Base-by-base conservation (phyloP, 2,888 invertebrate species). In the Heliothis peltigera region DNA sequence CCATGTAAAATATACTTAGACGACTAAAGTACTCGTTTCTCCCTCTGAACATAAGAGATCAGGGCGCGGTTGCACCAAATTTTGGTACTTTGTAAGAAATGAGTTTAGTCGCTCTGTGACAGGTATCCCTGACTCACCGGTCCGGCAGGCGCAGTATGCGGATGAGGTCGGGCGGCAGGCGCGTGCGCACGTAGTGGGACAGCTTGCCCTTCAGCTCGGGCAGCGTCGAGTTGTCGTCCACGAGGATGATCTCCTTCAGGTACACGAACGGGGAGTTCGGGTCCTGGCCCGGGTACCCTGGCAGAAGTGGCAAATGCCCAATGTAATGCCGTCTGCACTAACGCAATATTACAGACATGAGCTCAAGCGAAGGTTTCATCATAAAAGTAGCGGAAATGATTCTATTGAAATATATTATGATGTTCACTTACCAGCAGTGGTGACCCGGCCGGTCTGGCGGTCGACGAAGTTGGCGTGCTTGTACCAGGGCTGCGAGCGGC, bases 171-270 rank as follows among this genome's bases (percentile, higher is more conserved):
- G 94, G 94, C 15, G 97, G 96, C 56, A 98, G 93, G 35, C 97
- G 94, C 1, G 97, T 97, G 46, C 95, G 91, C 52, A 99, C 95
- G 89, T 99, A 99, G 85, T 98, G 96, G 78, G 97, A 97, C 57
- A 99, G 94, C 81, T 97, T 97, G 63, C 96, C 97, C 84, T 96
- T 96, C 74, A 97, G 93, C 82, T 96, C 97, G 79, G 88, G 96
- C 92, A 98, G 96, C 43, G 98, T 97, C 76, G 98, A 98, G 89
- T 97, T 97, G 92, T 99, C 99, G 88, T 99, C 99, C n/a, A 99
- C 97, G 10, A 99, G 94, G 84, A 99, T 97, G 64, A 99, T 97
- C 94, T 99, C 99, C 87, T 98, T 97, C 15, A 99, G 94, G 83
- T 97, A 96, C 2, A 95, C 89, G 47, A 86, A 87, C 0, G 86